Percentiles rank a stretch among this genome's conserved stretches.
Evolutionary conservation across 2,113 vertebrate genomes (phyloP).

Genomic region (Trogon surrucura): DNA sequence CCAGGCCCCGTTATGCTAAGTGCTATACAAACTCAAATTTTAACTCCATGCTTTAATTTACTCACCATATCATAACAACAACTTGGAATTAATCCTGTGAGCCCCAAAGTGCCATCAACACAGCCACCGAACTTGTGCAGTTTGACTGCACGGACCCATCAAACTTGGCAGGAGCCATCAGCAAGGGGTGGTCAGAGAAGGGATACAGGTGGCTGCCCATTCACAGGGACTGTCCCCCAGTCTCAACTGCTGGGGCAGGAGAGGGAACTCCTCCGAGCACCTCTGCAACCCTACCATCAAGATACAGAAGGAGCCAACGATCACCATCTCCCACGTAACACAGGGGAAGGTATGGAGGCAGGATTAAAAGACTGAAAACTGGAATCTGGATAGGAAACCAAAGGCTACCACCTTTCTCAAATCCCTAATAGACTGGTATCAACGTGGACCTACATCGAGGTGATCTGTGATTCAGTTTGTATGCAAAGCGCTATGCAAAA

Average conservation of each 20-base stretch:
- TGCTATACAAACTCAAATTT: slow-evolving; percentile 38
- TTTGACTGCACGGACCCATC: background rate
- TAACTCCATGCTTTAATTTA: slow-evolving; percentile 46
- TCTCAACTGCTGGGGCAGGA: background rate
- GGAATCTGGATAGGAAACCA: slow-evolving; percentile 25
- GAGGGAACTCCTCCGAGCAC: background rate
- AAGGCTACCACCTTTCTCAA: background rate
- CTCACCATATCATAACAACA: background rate
- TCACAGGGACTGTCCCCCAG: background rate
- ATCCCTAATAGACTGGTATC: background rate
- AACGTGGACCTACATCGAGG: background rate
- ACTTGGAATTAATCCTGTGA: slow-evolving; percentile 20
- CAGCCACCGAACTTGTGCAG: background rate
- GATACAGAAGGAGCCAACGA: background rate
- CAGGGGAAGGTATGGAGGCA: background rate
- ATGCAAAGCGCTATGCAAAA: slow-evolving; percentile 47
- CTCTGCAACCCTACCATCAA: background rate
- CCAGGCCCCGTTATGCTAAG: background rate
- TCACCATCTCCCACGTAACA: background rate
- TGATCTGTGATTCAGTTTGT: slow-evolving; percentile 17
- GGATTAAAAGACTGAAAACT: background rate
- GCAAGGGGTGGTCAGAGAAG: background rate
- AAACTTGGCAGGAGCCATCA: background rate
- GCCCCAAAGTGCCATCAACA: background rate
- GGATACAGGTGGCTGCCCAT: background rate